Base-by-base conservation (phyloP, 2,113 vertebrate species). In the Rhynchopsitta pachyrhyncha region DNA sequence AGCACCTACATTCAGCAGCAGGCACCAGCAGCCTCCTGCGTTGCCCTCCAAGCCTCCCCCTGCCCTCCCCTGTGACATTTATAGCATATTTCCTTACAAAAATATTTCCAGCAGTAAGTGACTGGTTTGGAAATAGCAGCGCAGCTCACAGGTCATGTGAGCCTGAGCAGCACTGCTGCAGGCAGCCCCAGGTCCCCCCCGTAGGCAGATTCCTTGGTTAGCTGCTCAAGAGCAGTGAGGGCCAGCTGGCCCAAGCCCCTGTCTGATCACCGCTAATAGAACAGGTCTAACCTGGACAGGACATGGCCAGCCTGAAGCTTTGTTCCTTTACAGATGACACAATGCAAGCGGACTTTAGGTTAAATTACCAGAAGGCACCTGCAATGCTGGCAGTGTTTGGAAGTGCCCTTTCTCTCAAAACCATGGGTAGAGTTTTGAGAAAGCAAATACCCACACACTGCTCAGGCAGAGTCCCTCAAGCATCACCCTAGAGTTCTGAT, bases 41-140 rank as follows among this genome's bases (percentile, higher is more conserved):
- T n/a, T 71, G 64, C 24, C 76, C 73, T 91, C 75, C 19, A 49
- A 49, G n/a, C 73, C 66, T 62, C 42, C 17, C 52, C 8, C 0
- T 75, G 57, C 63, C 44, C 66, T 60, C 90, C 57, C 50, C 13
- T 64, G 64, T 82, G 90, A 96, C 93, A 97, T 71, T 90, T 86
- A 92, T 92, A 93, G 88, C 66, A 28, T 76, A 75, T 95, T 97
- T 95, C 37, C 81, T 90, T 86, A 85, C 84, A 64, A 66, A 95
- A 95, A 80, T 94, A 97, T 77, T 93, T 93, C 37, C 52, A 88
- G 88, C 59, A 81, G 76, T 67, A 93, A 94, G 95, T 28, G 66
- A 47, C 42, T 62, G 52, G 86, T 57, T 94, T 97, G 93, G 92
- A 96, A 96, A 96, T 95, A 97, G 96, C 90, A 96, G 3, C 5